These are phyloP conservation scores for Chrysina gloriosa DNA, from an alignment of 2,888 invertebrate genomes.

Conservation along the genomic window DNA sequence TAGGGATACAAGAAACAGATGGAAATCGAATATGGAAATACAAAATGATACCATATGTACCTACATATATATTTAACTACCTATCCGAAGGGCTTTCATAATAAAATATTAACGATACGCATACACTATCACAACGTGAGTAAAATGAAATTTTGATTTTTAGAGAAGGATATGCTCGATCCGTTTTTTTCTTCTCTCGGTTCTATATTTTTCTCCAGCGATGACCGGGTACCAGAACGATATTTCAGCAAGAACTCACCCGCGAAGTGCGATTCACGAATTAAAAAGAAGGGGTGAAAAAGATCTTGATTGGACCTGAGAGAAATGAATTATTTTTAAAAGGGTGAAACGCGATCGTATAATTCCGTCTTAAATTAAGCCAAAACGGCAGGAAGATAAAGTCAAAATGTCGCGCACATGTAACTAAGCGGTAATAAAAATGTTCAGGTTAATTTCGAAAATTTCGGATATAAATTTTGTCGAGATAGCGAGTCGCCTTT, in stretches of 20 bases:
- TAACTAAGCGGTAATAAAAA: slow-evolving; percentile 10
- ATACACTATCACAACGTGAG: no score
- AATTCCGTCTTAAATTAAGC: slow-evolving; percentile 31
- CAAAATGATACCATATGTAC: no score
- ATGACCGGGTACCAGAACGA: slow-evolving; percentile 13
- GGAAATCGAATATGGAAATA: no score
- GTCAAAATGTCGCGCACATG: not conserved
- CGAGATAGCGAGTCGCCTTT: not conserved
- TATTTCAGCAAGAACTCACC: not conserved
- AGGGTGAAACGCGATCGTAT: not conserved
- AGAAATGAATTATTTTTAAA: slow-evolving; percentile 31
- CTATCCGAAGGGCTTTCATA: no score
- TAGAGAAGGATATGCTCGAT: no score
- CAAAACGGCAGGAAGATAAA: not conserved
- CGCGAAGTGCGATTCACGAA: slow-evolving; percentile 15
- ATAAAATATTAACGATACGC: no score
- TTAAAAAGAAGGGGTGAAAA: slow-evolving; percentile 27
- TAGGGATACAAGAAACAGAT: no score
- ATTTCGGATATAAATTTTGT: not conserved
- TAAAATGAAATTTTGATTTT: no score
- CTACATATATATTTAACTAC: no score
- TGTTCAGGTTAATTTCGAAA: slow-evolving; percentile 15
- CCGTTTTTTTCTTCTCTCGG: not conserved
- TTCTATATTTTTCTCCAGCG: not conserved
- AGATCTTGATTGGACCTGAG: slow-evolving; percentile 27